phyloP scores from a whole-genome alignment of 2,888 invertebrate genomes.

The Epistrophe grossulariae region DNA sequence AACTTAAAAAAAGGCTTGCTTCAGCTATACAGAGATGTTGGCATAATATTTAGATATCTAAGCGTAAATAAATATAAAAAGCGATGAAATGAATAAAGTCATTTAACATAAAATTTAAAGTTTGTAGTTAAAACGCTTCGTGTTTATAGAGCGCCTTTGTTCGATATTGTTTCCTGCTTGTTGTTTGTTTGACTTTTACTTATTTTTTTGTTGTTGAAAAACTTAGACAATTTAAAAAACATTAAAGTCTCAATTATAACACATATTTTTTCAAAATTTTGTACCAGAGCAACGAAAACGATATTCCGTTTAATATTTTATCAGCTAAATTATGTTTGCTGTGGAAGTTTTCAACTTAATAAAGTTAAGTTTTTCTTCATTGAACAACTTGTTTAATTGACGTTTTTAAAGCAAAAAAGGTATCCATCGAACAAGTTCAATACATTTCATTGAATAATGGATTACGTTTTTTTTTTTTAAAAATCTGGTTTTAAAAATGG shows the following conservation, averaged over 20 bases:
- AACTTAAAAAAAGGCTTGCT: conserved; percentile 27
- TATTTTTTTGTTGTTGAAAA: conserved; percentile 2
- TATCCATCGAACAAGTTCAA: no score
- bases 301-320: neutral
- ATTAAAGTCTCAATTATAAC: neutral
- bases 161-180: conserved; percentile 11
- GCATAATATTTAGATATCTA: conserved; percentile 7
- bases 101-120: neutral
- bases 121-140: conserved; percentile 13
- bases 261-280: neutral
- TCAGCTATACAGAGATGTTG: conserved; percentile 11
- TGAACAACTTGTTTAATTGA: no score
- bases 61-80: neutral
- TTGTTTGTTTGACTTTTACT: conserved; percentile 15
- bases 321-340: neutral
- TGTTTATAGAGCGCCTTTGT: neutral
- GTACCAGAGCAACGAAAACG: neutral
- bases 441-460: no score
- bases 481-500: no score
- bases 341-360: neutral
- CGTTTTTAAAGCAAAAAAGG: no score
- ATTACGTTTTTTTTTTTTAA: no score
- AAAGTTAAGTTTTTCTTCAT: neutral
- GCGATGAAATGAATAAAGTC: neutral
- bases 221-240: neutral